Conservation (phyloP, 2,888 invertebrate genomes). For the Tanytarsus gracilentus region DNA sequence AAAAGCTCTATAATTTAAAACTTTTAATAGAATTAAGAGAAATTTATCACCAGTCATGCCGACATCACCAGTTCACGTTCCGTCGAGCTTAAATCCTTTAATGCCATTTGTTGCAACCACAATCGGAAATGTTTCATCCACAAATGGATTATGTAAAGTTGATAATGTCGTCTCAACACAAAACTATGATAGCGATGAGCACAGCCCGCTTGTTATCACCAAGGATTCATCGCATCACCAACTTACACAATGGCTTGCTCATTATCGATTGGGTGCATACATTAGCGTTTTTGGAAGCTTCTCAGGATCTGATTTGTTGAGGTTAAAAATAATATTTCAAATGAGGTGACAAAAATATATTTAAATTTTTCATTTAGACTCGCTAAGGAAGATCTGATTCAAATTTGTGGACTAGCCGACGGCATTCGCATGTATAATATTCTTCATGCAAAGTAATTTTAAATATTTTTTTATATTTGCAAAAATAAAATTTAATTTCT, state of each 20-base stretch:
- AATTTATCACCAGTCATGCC: constrained; percentile 37
- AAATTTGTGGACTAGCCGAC: constrained; percentile 89
- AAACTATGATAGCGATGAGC: constrained; percentile 21
- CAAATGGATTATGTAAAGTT: constrained; percentile 42
- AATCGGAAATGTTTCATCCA: constrained; percentile 43
- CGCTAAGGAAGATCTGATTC: constrained; percentile 83
- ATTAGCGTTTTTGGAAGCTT: constrained; percentile 72
- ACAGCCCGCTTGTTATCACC: constrained; percentile 45
- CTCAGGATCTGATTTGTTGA: constrained; percentile 79
- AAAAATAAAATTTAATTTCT: background rate
- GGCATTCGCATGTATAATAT: constrained; percentile 89
- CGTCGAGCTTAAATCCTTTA: constrained; percentile 30
- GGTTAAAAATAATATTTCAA: constrained; percentile 41
- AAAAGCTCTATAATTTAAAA: constrained; percentile 12
- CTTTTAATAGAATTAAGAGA: constrained; percentile 38
- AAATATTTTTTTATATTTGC: constrained; percentile 29
- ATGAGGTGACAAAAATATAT: background rate
- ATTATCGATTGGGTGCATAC: constrained; percentile 68
- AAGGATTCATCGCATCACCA: constrained; percentile 61
- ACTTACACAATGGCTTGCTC: constrained; percentile 70
- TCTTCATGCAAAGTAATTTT: constrained; percentile 67
- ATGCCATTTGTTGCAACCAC: constrained; percentile 34
- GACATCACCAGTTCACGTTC: constrained; percentile 43
- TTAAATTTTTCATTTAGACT: constrained; percentile 44
- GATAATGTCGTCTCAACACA: constrained; percentile 42